Conservation (phyloP, 2,888 invertebrate species). For the Arctia plantaginis region DNA sequence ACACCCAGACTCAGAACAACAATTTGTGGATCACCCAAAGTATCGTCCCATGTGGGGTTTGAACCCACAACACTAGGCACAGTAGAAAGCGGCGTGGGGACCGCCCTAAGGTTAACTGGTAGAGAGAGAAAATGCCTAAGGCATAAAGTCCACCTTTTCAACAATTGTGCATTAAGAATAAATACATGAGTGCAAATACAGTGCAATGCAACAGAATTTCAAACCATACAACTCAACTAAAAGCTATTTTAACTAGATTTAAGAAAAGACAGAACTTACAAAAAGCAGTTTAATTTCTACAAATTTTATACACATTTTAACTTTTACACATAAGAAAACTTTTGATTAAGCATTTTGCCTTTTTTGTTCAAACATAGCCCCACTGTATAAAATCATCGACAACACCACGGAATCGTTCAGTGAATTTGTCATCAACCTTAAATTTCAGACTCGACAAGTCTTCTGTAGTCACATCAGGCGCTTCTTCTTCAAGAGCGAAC, state of each 20-base stretch:
- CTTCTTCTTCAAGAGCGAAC: conserved; percentile 57
- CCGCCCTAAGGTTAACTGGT: too few species aligned
- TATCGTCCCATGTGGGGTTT: too few species aligned
- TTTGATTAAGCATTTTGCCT: neutral
- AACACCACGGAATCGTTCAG: conserved; percentile 53
- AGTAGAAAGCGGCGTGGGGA: too few species aligned
- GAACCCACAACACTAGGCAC: too few species aligned
- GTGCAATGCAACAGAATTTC: too few species aligned
- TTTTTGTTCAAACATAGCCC: conserved; percentile 49
- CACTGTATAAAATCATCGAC: conserved; percentile 60
- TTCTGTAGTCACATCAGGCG: conserved; percentile 51
- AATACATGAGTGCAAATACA: too few species aligned
- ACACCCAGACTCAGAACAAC: too few species aligned
- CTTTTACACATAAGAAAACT: neutral
- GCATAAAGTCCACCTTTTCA: too few species aligned
- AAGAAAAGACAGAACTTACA: neutral
- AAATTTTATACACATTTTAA: neutral
- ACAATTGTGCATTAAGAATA: too few species aligned
- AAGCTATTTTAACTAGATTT: neutral
- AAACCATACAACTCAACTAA: too few species aligned
- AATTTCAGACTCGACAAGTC: conserved; percentile 40
- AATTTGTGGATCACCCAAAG: too few species aligned
- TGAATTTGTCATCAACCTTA: conserved; percentile 50
- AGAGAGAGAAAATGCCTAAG: too few species aligned
- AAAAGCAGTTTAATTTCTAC: neutral